Conservation (phyloP, 2,888 invertebrate species). For the Macrophya annulata region DNA sequence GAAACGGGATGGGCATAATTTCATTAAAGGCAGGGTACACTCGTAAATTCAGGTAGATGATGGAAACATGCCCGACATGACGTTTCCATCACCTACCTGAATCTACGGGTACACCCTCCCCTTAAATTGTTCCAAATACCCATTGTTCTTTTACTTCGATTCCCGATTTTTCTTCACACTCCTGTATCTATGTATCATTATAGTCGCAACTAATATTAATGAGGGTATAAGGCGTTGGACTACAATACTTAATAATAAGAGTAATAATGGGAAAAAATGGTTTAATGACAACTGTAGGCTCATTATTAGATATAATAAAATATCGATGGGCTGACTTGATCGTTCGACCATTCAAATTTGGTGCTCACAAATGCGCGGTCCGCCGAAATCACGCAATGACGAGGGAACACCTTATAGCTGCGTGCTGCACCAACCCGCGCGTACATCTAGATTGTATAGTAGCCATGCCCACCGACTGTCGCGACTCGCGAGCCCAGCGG, state of each 20-base stretch:
- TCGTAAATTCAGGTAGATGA: no score
- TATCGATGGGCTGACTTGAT: background rate
- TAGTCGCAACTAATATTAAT: background rate
- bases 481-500: constrained; percentile 39
- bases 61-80: no score
- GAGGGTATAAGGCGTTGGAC: background rate
- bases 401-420: background rate
- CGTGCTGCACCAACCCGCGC: constrained; percentile 7
- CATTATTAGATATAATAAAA: background rate
- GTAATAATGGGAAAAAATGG: background rate
- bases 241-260: background rate
- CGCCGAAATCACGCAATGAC: background rate
- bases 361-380: background rate
- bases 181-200: background rate
- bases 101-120: no score
- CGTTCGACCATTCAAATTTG: background rate
- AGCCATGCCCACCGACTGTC: constrained; percentile 30
- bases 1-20: constrained; percentile 59
- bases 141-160: background rate
- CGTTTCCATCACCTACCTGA: no score
- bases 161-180: background rate
- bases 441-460: constrained; percentile 27
- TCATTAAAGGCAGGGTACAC: no score
- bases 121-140: background rate
- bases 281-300: background rate